Conservation (phyloP, 2,888 invertebrate species). For the Polydrusus pterygomalis region DNA sequence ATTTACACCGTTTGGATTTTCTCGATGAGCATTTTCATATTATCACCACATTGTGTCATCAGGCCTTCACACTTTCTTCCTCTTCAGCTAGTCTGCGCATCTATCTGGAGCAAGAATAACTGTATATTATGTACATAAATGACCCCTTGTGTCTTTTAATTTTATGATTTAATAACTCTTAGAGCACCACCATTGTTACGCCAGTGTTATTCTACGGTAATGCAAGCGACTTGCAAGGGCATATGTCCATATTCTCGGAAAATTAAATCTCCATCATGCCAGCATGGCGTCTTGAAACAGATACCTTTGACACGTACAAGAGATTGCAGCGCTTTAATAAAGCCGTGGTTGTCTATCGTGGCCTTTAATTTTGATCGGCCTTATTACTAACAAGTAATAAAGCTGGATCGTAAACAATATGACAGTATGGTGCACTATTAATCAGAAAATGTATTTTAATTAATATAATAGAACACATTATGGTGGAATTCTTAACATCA, state of each 20-base stretch:
- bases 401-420: slow-evolving; percentile 5
- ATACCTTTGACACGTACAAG: slow-evolving; percentile 63
- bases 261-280: slow-evolving; percentile 62
- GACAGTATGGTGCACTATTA: neutral
- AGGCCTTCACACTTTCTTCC: neutral
- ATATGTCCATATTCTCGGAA: slow-evolving; percentile 62
- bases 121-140: no score
- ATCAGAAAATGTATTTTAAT: neutral
- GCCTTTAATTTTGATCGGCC: neutral
- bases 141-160: no score
- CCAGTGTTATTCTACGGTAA: neutral
- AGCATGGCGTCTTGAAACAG: slow-evolving; percentile 58
- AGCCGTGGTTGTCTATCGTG: slow-evolving; percentile 5
- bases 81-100: no score
- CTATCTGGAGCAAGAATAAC: no score
- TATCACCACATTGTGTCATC: no score
- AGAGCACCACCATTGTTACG: neutral
- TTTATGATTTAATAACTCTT: neutral
- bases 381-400: slow-evolving; percentile 20
- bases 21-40: no score
- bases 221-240: slow-evolving; percentile 46
- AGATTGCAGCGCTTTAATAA: slow-evolving; percentile 29
- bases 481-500: no score
- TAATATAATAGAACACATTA: neutral
- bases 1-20: no score